Percentiles rank a stretch among this genome's conserved stretches.
These are phyloP conservation scores for Trissonchulus latispiculum DNA, from an alignment of 2,888 invertebrate genomes.

Conservation along the genomic window DNA sequence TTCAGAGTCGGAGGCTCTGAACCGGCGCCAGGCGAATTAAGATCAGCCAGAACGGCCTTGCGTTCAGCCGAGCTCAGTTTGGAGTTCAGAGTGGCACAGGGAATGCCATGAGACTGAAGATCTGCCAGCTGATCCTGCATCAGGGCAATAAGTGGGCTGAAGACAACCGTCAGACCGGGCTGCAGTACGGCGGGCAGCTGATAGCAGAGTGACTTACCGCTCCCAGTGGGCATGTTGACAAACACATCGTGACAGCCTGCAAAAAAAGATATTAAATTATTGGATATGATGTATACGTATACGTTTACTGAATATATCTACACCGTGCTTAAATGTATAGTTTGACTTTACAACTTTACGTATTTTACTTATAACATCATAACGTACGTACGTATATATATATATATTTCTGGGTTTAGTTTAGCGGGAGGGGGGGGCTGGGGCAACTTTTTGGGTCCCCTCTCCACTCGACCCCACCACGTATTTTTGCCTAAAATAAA, in stretches of 20 bases:
- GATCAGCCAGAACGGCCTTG: slow-evolving; percentile 57
- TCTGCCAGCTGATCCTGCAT: slow-evolving; percentile 90
- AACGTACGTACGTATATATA: no score
- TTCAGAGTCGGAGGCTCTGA: slow-evolving; percentile 57
- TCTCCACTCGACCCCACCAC: no score
- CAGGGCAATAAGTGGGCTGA: slow-evolving; percentile 87
- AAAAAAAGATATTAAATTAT: slow-evolving; percentile 75
- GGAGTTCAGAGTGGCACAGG: slow-evolving; percentile 81
- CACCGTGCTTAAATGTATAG: no score
- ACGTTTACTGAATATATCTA: not conserved
- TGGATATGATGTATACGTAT: not conserved
- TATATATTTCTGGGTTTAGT: no score
- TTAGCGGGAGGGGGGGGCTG: no score
- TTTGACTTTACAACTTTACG: no score
- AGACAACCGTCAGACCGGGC: slow-evolving; percentile 75
- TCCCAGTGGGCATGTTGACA: slow-evolving; percentile 94
- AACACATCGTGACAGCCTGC: slow-evolving; percentile 67
- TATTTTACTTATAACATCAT: no score
- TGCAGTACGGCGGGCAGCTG: slow-evolving; percentile 82
- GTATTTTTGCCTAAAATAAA: no score
- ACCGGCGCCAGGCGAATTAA: slow-evolving; percentile 21
- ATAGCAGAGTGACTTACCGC: slow-evolving; percentile 90
- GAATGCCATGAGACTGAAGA: slow-evolving; percentile 62
- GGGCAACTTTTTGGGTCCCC: no score
- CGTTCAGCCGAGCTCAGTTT: slow-evolving; percentile 69